These are phyloP conservation scores for Enteromius viviparus DNA, from an alignment of 2,797 vertebrate genomes.

Conservation along the genomic window DNA sequence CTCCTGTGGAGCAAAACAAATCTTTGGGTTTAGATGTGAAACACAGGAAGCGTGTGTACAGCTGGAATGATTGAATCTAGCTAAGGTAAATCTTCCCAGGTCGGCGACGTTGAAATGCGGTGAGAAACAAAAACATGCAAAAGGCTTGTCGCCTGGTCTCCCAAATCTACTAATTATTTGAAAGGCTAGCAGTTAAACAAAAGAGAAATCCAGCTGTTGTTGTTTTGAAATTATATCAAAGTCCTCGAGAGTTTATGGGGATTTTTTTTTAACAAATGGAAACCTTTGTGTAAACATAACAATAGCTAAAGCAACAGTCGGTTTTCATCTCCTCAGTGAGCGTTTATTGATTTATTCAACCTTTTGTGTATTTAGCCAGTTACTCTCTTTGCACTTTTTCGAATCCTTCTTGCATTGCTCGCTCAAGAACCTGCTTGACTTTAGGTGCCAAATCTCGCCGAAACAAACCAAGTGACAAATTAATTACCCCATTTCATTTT, in stretches of 20 bases:
- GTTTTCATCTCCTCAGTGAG: background rate
- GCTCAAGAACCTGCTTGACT: conserved; percentile 31
- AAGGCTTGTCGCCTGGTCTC: conserved; percentile 46
- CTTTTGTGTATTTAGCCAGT: conserved; percentile 58
- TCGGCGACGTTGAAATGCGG: conserved; percentile 58
- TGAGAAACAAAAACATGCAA: conserved; percentile 62
- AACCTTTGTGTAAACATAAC: conserved; percentile 23
- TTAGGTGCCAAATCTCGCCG: conserved; percentile 49
- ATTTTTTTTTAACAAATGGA: background rate
- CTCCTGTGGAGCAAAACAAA: conserved; percentile 89
- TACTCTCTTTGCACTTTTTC: conserved; percentile 43
- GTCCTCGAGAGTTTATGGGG: background rate
- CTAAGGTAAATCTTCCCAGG: conserved; percentile 68
- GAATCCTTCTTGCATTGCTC: conserved; percentile 54
- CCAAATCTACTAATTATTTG: background rate
- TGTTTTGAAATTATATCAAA: background rate
- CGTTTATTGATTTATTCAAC: conserved; percentile 40
- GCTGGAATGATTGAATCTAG: conserved; percentile 75
- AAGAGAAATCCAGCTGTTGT: conserved; percentile 7
- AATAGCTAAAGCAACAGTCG: conserved; percentile 19
- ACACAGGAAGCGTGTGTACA: conserved; percentile 78
- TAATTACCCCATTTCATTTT: conserved; percentile 50
- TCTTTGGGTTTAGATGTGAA: conserved; percentile 92
- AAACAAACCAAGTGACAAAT: conserved; percentile 50
- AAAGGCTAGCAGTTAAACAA: conserved; percentile 14